phyloP scores from a whole-genome alignment of 2,888 invertebrate genomes.

The Leucania comma region DNA sequence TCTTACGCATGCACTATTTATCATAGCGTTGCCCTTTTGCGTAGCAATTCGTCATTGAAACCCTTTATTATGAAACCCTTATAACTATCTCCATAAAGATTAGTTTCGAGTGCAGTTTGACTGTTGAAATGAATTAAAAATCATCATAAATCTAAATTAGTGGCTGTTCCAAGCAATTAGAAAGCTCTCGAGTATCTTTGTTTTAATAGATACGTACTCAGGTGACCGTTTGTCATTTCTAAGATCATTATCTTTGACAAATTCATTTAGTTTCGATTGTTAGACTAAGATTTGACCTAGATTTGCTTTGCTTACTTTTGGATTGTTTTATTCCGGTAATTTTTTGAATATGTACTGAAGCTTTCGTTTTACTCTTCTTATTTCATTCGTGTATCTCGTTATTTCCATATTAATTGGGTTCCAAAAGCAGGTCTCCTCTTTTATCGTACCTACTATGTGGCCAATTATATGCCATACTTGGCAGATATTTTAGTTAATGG shows the following conservation, averaged over 20 bases:
- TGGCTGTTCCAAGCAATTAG: constrained; percentile 80
- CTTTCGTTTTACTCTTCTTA: neutral
- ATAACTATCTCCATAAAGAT: neutral
- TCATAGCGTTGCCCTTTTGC: constrained; percentile 52
- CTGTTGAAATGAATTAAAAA: constrained; percentile 55
- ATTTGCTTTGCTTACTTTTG: constrained; percentile 17
- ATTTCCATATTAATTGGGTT: neutral
- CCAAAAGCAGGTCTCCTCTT: too few relatives aligned
- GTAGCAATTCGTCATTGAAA: constrained; percentile 38
- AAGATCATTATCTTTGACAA: constrained; percentile 64
- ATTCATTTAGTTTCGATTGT: constrained; percentile 52
- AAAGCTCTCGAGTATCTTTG: constrained; percentile 82
- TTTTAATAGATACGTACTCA: constrained; percentile 69
- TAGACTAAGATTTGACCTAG: constrained; percentile 26
- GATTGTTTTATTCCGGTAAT: neutral
- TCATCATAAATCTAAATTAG: constrained; percentile 76
- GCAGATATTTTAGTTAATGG: neutral
- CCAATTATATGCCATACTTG: neutral
- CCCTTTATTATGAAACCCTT: constrained; percentile 24
- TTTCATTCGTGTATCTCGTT: neutral
- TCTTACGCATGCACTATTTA: constrained; percentile 49
- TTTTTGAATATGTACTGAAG: neutral
- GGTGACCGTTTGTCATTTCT: constrained; percentile 60
- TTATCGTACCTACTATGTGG: neutral
- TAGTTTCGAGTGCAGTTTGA: constrained; percentile 28